Conservation (phyloP, 2,113 vertebrate species). For the Gnathonemus echidnorhynchus region DNA sequence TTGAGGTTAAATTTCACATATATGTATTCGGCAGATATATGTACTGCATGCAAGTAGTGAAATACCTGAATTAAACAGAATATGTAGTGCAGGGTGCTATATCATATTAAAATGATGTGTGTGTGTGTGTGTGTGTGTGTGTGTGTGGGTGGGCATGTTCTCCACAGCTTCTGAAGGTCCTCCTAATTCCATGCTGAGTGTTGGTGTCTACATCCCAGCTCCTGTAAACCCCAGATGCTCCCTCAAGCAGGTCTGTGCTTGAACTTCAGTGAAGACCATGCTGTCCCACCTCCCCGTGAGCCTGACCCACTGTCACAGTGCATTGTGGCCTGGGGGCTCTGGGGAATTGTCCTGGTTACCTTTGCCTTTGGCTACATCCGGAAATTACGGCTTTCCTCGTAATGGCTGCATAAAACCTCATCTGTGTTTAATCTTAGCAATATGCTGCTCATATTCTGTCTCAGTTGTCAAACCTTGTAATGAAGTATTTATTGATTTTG, state of each 20-base stretch:
- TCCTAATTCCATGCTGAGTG: neutral
- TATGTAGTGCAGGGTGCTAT: neutral
- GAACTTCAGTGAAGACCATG: neutral
- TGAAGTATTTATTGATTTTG: no score
- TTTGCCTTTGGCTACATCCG: neutral
- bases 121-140: no score
- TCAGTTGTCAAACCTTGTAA: neutral
- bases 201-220: neutral
- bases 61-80: neutral
- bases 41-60: neutral
- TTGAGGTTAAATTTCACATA: neutral
- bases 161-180: neutral
- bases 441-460: neutral
- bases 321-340: neutral
- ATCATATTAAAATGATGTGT: neutral
- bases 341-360: neutral
- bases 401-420: neutral
- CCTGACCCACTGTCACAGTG: neutral
- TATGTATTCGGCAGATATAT: neutral
- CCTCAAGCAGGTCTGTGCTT: neutral
- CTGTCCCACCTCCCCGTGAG: neutral
- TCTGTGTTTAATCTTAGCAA: neutral
- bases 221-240: neutral
- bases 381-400: neutral
- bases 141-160: neutral